These are phyloP conservation scores for Capitulum mitella DNA, from an alignment of 2,888 invertebrate genomes.

Conservation along the genomic window DNA sequence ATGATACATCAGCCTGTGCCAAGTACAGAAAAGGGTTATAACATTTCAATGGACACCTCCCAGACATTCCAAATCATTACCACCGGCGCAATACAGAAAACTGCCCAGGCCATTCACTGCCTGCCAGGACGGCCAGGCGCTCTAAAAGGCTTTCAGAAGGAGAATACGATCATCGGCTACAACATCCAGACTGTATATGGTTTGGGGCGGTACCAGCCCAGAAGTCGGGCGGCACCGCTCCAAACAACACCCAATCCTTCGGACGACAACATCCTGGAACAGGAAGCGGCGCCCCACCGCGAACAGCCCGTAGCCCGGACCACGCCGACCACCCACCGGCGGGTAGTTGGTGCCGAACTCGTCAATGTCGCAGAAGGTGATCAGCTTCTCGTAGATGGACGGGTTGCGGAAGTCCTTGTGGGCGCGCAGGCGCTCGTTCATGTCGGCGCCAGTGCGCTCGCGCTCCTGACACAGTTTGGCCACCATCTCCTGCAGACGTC, in stretches of 20 bases:
- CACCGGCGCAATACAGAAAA: no score
- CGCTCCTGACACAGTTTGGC: slow-evolving; percentile 58
- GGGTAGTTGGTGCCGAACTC: slow-evolving; percentile 96
- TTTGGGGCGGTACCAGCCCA: not conserved
- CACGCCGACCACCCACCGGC: slow-evolving; percentile 49
- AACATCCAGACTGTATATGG: no score
- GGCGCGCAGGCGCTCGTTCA: slow-evolving; percentile 83
- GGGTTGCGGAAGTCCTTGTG: slow-evolving; percentile 93
- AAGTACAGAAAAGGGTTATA: not conserved
- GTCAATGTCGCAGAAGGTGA: slow-evolving; percentile 88
- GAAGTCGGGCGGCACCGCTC: not conserved
- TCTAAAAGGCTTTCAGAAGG: no score
- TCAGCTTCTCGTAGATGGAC: slow-evolving; percentile 93
- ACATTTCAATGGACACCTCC: no score
- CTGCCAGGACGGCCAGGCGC: no score
- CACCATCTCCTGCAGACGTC: slow-evolving; percentile 64
- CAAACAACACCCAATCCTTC: no score
- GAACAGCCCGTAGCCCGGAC: not conserved
- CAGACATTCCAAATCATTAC: no score
- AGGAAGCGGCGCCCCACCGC: no score
- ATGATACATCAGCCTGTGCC: not conserved
- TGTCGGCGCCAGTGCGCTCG: slow-evolving; percentile 69
- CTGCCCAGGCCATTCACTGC: no score
- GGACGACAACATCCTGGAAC: no score
- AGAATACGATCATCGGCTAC: no score